Conservation (phyloP, 2,797 vertebrate species). For the Phalanger gymnotis region DNA sequence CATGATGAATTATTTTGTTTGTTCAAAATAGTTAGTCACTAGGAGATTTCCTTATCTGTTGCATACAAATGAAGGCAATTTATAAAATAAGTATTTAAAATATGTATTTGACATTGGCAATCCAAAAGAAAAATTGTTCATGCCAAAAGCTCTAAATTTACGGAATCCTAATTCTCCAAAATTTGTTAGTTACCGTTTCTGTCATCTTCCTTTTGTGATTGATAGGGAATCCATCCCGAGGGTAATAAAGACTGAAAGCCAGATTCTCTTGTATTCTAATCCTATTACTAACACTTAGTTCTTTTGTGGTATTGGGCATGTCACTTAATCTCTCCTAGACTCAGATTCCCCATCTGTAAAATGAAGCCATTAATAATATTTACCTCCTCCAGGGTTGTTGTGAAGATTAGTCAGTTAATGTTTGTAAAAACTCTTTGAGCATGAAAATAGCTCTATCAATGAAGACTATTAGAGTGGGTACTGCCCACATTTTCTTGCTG, state of each 20-base stretch:
- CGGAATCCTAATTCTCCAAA: conserved; percentile 62
- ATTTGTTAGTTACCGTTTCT: conserved; percentile 51
- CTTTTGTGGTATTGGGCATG: conserved; percentile 41
- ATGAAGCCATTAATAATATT: conserved; percentile 69
- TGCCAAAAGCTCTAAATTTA: conserved; percentile 61
- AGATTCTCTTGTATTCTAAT: conserved; percentile 43
- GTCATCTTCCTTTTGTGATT: conserved; percentile 58
- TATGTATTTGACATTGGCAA: conserved; percentile 66
- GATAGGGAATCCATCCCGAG: conserved; percentile 29
- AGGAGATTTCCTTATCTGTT: conserved; percentile 72
- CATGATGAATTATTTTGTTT: conserved; percentile 36
- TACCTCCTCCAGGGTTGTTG: conserved; percentile 26
- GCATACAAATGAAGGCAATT: conserved; percentile 67
- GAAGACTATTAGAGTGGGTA: conserved; percentile 1
- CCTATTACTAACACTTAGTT: conserved; percentile 61
- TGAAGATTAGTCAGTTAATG: conserved; percentile 64
- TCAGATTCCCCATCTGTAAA: conserved; percentile 61
- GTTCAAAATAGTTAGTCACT: conserved; percentile 55
- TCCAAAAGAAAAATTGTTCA: conserved; percentile 65
- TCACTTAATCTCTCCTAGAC: conserved; percentile 57
- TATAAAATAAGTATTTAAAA: conserved; percentile 67
- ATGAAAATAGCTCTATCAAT: not conserved
- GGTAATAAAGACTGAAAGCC: conserved; percentile 45
- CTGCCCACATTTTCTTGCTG: conserved; percentile 19
- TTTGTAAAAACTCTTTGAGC: conserved; percentile 61